Evolutionary conservation across 2,888 invertebrate genomes (phyloP).

Genomic region (Stenurella melanura): DNA sequence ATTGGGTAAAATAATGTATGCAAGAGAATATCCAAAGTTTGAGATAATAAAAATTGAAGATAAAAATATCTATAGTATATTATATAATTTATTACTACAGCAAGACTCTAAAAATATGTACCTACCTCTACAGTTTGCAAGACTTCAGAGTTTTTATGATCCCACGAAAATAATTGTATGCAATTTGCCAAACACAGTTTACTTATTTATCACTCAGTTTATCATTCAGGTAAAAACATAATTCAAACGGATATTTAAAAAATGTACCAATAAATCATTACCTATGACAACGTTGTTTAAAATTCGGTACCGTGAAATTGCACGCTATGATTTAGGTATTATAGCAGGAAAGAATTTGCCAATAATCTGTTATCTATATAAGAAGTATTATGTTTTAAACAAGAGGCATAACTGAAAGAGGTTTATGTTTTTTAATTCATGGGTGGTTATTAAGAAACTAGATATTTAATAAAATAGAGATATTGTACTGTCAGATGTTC

Average conservation of each 20-base stretch:
- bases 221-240: not conserved
- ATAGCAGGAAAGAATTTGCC: not conserved
- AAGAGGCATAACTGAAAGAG: too few relatives aligned
- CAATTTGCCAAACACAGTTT: not conserved
- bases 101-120: not conserved
- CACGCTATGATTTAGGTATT: not conserved
- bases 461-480: too few relatives aligned
- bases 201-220: not conserved
- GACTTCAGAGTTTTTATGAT: not conserved
- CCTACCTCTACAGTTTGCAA: not conserved
- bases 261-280: not conserved
- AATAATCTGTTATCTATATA: too few relatives aligned
- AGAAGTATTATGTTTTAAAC: too few relatives aligned
- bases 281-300: not conserved
- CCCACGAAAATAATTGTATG: not conserved
- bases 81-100: not conserved
- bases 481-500: too few relatives aligned
- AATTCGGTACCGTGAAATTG: not conserved
- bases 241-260: not conserved
- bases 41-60: not conserved
- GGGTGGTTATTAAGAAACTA: too few relatives aligned
- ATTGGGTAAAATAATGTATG: not conserved
- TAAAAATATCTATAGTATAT: not conserved
- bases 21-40: not conserved
- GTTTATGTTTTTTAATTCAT: too few relatives aligned